Conservation (phyloP, 1,140 invertebrate species). For the Zaprionus nigranus region DNA sequence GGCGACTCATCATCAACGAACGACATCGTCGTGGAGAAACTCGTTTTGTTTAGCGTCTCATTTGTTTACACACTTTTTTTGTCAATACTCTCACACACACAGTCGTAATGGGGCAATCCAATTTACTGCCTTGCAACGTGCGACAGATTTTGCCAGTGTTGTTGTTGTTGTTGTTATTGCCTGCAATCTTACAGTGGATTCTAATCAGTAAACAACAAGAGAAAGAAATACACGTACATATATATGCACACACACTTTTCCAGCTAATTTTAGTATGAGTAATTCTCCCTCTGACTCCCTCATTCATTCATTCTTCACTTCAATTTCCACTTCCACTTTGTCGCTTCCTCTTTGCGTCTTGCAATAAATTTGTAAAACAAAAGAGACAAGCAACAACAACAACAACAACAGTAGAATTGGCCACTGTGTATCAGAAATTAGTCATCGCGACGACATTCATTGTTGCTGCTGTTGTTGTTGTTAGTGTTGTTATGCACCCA, state of each 20-base stretch:
- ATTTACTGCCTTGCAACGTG: slow-evolving; percentile 41
- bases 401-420: slow-evolving; percentile 32
- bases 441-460: slow-evolving; percentile 54
- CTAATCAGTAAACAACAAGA: slow-evolving; percentile 19
- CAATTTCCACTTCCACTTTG: slow-evolving; percentile 74
- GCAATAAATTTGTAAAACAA: slow-evolving; percentile 54
- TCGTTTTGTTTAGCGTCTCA: slow-evolving; percentile 40
- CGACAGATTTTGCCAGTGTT: slow-evolving; percentile 22
- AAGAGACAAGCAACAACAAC: slow-evolving; percentile 40
- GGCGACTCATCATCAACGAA: slow-evolving; percentile 16
- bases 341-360: slow-evolving; percentile 61
- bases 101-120: slow-evolving; percentile 18
- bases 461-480: slow-evolving; percentile 24
- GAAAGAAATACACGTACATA: too few relatives aligned
- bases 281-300: slow-evolving; percentile 40
- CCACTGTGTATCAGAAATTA: slow-evolving; percentile 51
- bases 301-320: slow-evolving; percentile 25
- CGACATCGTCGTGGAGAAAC: slow-evolving; percentile 24
- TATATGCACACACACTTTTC: slow-evolving; percentile 41
- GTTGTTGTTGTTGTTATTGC: background rate
- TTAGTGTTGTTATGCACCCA: slow-evolving; percentile 53
- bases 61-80: slow-evolving; percentile 71
- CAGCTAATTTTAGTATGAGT: slow-evolving; percentile 61
- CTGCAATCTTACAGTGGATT: slow-evolving; percentile 21
- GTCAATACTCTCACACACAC: slow-evolving; percentile 17